Evolutionary conservation across 2,888 invertebrate genomes (phyloP), one percentile per base, ranked within the genome.

Genomic region (Pteria penguin): DNA sequence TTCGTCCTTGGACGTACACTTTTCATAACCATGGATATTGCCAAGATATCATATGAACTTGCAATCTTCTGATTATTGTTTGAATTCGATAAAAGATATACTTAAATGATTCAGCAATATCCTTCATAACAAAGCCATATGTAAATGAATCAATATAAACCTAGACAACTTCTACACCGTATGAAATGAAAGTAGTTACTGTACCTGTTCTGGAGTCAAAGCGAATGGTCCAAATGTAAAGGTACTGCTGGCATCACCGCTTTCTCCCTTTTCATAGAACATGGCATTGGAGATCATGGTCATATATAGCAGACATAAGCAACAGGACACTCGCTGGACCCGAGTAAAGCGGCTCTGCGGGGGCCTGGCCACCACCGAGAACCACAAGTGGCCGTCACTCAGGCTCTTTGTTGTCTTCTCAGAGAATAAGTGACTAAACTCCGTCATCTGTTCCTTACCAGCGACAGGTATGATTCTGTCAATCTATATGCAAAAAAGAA

Each of bases 241-340:
- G 0, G 90, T 89, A 45, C 88, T 88, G 14, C 77, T 54, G 1
- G 82, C 75, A 11, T 87, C 82, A 54, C 81, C 81, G 8, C 76
- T 83, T 66, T 84, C 86, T 72, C 71, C 89, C 22, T 77, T 82
- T n/a, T 86, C 91, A 84, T 93, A 94, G 89, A 93, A 94, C 92
- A 94, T 92, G 60, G 93, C 93, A 80, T 93, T 93, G n/a, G 92
- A 92, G 75, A 94, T 81, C 93, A 94, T 94, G 55, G 92, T 92
- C 14, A 92, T 87, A 78, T 91, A 93, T 26, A 94, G 89, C 74
- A 94, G 88, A 57, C 93, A 91, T 69, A 93, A 89, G 77, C 93
- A 93, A 78, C 93, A 93, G 18, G 93, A 92, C 4, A 93, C 91
- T 14, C 94, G 88, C 85, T 93, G 93, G 8, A 90, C 79, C 11